Conservation (phyloP, 2,888 invertebrate genomes). For the Eristalis intricaria region DNA sequence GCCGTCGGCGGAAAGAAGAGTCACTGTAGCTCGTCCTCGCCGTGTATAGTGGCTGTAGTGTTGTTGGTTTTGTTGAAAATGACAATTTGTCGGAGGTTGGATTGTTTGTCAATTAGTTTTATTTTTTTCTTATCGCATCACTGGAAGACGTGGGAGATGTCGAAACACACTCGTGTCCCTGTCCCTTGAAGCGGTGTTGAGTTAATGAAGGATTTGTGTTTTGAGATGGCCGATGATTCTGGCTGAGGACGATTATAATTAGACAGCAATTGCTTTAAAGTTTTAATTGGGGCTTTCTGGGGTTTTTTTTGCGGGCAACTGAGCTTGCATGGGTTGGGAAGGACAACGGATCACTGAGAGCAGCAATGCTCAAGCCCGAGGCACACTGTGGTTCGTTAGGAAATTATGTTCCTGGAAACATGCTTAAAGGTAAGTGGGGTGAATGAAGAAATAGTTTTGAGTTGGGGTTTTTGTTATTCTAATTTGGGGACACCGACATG, state of each 20-base stretch:
- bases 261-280: conserved; percentile 1
- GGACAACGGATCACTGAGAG: not conserved
- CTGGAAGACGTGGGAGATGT: conserved; percentile 1
- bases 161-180: not conserved
- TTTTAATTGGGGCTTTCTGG: conserved; percentile 6
- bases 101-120: conserved; percentile 58
- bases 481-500: not conserved
- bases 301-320: not conserved
- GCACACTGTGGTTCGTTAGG: not conserved
- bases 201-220: conserved; percentile 28
- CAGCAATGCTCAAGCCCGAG: not conserved
- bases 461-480: not conserved
- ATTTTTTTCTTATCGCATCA: conserved; percentile 27
- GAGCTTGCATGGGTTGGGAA: not conserved
- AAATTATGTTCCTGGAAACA: not conserved
- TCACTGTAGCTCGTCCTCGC: conserved; percentile 1
- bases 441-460: not conserved
- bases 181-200: conserved; percentile 8
- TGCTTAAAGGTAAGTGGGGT: not conserved
- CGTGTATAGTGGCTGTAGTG: not conserved
- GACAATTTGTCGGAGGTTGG: conserved; percentile 36
- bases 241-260: conserved; percentile 9
- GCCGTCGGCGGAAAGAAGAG: conserved; percentile 35
- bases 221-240: conserved; percentile 7
- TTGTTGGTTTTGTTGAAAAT: conserved; percentile 20